Evolutionary conservation across 2,888 invertebrate genomes (phyloP).

Genomic region (Caenorhabditis sp.): DNA sequence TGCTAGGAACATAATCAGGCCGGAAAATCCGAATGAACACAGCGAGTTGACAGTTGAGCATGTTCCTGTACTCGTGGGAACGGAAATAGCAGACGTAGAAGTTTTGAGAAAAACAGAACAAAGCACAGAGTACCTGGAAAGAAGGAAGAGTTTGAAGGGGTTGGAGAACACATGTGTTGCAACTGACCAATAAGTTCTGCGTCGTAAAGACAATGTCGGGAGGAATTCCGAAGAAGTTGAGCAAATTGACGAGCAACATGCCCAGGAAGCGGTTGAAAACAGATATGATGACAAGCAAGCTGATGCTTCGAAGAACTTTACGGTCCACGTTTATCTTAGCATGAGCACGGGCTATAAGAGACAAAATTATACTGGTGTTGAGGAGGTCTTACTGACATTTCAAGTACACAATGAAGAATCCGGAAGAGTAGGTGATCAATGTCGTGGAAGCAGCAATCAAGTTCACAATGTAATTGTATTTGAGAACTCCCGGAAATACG

Average conservation of each 20-base stretch:
- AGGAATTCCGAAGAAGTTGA: neutral
- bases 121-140: constrained; percentile 11
- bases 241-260: constrained; percentile 14
- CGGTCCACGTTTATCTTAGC: constrained; percentile 1
- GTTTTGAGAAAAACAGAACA: constrained; percentile 23
- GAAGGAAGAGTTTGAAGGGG: too few species aligned
- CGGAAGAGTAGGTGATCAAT: neutral
- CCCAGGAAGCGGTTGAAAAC: constrained; percentile 6
- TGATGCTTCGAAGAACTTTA: constrained; percentile 7
- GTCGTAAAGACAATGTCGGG: neutral
- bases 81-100: constrained; percentile 29
- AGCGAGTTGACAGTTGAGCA: constrained; percentile 14
- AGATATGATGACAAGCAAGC: constrained; percentile 12
- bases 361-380: too few species aligned
- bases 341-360: neutral
- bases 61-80: constrained; percentile 17
- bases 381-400: too few species aligned
- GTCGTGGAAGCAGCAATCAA: neutral
- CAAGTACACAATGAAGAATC: neutral
- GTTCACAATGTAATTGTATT: constrained; percentile 1
- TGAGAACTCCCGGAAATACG: neutral
- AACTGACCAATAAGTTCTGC: constrained; percentile 14
- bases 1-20: neutral
- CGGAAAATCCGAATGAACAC: neutral
- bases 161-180: too few species aligned